These are phyloP conservation scores for Tetragnatha montana DNA, from an alignment of 2,888 invertebrate genomes.

Conservation along the genomic window DNA sequence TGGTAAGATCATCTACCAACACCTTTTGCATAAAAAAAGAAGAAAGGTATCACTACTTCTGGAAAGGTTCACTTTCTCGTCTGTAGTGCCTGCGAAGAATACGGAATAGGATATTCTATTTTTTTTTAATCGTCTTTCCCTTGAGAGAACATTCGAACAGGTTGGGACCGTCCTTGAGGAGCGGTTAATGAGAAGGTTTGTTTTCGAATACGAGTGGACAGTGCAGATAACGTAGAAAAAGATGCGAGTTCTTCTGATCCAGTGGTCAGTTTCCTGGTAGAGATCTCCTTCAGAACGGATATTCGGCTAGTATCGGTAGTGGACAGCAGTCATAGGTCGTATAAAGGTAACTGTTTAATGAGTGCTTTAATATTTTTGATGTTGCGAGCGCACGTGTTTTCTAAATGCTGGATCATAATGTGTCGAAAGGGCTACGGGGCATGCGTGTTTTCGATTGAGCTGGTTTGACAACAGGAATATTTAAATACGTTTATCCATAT, in stretches of 20 bases:
- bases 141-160: background rate
- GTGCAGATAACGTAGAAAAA: conserved; percentile 14
- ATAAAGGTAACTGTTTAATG: background rate
- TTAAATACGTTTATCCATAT: too few relatives aligned
- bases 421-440: too few relatives aligned
- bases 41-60: background rate
- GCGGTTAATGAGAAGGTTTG: background rate
- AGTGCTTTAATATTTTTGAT: too few relatives aligned
- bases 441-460: too few relatives aligned
- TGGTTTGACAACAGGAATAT: too few relatives aligned
- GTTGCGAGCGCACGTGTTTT: too few relatives aligned
- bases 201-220: background rate
- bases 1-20: too few relatives aligned
- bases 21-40: background rate
- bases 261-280: conserved; percentile 30
- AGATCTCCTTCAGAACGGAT: conserved; percentile 20
- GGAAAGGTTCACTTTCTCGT: background rate
- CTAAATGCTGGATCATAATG: too few relatives aligned
- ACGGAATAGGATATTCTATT: background rate
- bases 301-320: conserved; percentile 5
- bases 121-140: background rate
- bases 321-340: background rate
- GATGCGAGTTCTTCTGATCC: conserved; percentile 3
- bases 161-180: background rate
- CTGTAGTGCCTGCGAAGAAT: background rate